Evolutionary conservation across 2,888 invertebrate species (phyloP).

Genomic region (Ornithoptera alexandrae): DNA sequence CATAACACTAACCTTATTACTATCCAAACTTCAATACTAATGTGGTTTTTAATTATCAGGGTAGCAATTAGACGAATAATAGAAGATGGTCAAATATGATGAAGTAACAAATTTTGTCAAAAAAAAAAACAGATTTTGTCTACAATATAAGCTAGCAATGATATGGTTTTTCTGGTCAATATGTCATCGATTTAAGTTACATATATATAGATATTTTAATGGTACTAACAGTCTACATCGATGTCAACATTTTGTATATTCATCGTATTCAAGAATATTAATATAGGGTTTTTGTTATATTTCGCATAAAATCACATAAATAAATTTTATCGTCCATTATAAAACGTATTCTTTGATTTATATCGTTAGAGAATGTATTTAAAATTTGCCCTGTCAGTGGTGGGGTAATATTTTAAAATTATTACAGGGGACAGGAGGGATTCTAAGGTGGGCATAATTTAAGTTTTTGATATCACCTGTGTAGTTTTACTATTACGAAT

Average conservation of each 20-base stretch:
- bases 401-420: conserved; percentile 5
- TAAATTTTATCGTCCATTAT: conserved; percentile 15
- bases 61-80: too few relatives aligned
- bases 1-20: too few relatives aligned
- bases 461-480: conserved; percentile 1
- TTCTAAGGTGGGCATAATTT: background rate
- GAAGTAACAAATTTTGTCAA: too few relatives aligned
- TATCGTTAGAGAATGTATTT: conserved; percentile 19
- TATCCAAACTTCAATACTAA: too few relatives aligned
- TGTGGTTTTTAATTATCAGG: too few relatives aligned
- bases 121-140: too few relatives aligned
- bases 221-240: background rate
- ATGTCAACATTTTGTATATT: conserved; percentile 1
- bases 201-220: background rate
- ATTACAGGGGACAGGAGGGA: background rate
- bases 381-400: conserved; percentile 9
- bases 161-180: too few relatives aligned
- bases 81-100: too few relatives aligned
- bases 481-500: background rate
- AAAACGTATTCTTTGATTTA: conserved; percentile 15
- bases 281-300: conserved; percentile 7
- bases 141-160: too few relatives aligned
- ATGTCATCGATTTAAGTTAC: too few relatives aligned
- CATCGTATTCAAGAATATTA: conserved; percentile 1
- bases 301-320: conserved; percentile 10